These are phyloP conservation scores for Parnassius orleans DNA, from an alignment of 2,888 invertebrate genomes.

Conservation along the genomic window DNA sequence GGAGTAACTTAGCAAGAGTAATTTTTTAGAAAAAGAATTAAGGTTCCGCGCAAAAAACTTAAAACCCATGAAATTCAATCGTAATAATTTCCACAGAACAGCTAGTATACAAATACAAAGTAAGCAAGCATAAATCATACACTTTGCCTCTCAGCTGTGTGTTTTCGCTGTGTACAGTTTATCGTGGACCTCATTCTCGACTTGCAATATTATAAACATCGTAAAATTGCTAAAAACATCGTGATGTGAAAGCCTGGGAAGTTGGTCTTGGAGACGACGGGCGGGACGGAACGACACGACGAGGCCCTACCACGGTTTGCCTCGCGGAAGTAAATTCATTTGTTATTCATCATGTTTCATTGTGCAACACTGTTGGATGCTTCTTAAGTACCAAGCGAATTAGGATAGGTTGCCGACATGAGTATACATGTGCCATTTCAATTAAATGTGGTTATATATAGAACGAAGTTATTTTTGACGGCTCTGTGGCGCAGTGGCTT, in stretches of 20 bases:
- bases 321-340: slow-evolving; percentile 17
- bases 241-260: slow-evolving; percentile 23
- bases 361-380: background rate
- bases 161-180: slow-evolving; percentile 1
- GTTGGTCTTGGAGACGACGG: slow-evolving; percentile 4
- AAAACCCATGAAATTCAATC: too few species aligned
- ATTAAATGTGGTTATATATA: too few species aligned
- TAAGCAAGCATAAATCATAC: background rate
- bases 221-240: slow-evolving; percentile 25
- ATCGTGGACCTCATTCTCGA: slow-evolving; percentile 20
- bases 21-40: too few species aligned
- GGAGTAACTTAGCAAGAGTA: too few species aligned
- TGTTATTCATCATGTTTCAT: slow-evolving; percentile 1
- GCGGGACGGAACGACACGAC: background rate
- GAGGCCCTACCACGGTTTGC: background rate
- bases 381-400: too few species aligned
- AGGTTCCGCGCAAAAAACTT: too few species aligned
- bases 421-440: too few species aligned
- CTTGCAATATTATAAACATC: slow-evolving; percentile 14
- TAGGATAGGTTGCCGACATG: too few species aligned
- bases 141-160: background rate
- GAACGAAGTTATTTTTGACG: too few species aligned
- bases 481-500: too few species aligned
- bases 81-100: background rate
- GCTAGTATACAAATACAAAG: background rate